A percentile compares a stretch with the other conserved stretches of the same genome.
phyloP scores from a whole-genome alignment of 2,888 invertebrate species.

The Thymelicus lineola region DNA sequence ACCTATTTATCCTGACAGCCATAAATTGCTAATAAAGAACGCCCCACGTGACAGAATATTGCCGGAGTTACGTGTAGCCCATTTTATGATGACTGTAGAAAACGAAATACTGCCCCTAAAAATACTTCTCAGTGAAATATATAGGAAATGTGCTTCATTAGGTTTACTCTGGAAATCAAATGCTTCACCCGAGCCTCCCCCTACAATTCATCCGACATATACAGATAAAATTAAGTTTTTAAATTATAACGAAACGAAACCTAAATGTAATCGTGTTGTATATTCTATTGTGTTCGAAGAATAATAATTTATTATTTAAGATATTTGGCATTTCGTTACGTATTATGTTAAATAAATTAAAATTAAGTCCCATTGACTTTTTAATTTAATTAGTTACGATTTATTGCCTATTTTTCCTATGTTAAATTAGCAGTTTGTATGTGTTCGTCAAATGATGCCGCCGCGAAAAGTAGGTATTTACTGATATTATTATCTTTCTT shows the following conservation, averaged over 20 bases:
- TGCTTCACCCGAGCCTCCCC: neutral
- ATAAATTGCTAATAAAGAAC: neutral
- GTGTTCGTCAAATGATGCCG: no score
- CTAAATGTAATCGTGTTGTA: conserved; percentile 69
- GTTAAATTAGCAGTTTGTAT: no score
- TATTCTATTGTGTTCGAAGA: conserved; percentile 72
- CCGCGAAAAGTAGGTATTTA: no score
- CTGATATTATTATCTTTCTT: no score
- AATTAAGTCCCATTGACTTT: neutral
- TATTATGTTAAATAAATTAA: neutral
- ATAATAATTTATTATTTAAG: conserved; percentile 39
- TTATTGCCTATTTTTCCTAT: no score
- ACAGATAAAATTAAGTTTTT: conserved; percentile 32
- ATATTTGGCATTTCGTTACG: conserved; percentile 27
- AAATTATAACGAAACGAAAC: conserved; percentile 37
- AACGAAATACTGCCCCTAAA: conserved; percentile 68
- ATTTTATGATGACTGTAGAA: conserved; percentile 62
- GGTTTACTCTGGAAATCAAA: conserved; percentile 47
- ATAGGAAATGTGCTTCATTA: conserved; percentile 60
- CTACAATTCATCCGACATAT: neutral
- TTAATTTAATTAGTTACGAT: neutral
- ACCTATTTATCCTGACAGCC: neutral
- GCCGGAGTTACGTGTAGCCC: conserved; percentile 61
- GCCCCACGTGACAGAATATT: conserved; percentile 45
- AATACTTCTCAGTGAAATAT: conserved; percentile 62